These are phyloP conservation scores for Ennomos erosarius DNA, from an alignment of 2,888 invertebrate genomes.

Conservation along the genomic window DNA sequence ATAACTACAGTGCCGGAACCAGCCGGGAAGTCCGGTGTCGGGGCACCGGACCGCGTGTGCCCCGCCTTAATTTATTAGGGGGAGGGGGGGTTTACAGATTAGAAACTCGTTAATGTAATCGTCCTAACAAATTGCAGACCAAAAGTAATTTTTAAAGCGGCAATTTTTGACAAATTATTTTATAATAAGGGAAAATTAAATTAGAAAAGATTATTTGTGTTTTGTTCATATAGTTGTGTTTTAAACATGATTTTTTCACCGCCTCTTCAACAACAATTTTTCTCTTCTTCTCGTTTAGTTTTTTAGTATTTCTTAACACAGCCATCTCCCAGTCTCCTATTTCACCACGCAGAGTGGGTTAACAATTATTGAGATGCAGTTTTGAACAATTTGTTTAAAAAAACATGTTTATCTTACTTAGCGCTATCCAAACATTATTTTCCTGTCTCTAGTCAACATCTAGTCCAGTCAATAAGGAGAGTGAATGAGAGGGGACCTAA, in stretches of 20 bases:
- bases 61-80: constrained; percentile 64
- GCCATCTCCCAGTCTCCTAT: no score
- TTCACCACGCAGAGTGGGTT: no score
- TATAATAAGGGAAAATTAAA: constrained; percentile 21
- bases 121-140: constrained; percentile 46
- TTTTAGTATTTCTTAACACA: no score
- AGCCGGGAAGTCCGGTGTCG: constrained; percentile 58
- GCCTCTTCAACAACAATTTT: no score
- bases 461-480: no score
- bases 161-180: constrained; percentile 38
- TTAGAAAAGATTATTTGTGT: constrained; percentile 16
- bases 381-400: no score
- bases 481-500: no score
- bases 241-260: not conserved
- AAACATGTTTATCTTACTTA: no score
- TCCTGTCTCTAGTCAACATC: no score
- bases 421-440: no score
- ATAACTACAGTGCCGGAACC: constrained; percentile 61
- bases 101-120: constrained; percentile 79
- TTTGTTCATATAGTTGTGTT: constrained; percentile 11
- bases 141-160: constrained; percentile 50
- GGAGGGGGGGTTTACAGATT: constrained; percentile 57
- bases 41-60: constrained; percentile 44
- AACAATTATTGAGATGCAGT: no score
- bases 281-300: no score